Conservation (phyloP, 2,113 vertebrate species). For the human (Homo sapiens) region GRCh38 chr16:78497001-78497500, state of each 20-base stretch:
- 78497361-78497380: neutral
- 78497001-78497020: neutral
- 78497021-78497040: neutral
- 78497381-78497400: neutral
- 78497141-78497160: rapidly evolving
- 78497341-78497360: neutral
- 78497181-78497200: rapidly evolving
- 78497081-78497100: neutral
- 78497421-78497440: neutral
- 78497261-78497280: neutral
- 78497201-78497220: rapidly evolving
- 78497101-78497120: rapidly evolving
- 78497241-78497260: neutral
- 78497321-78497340: neutral
- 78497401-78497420: neutral
- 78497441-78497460: neutral
- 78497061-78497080: neutral
- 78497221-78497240: neutral
- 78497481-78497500: neutral
- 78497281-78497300: neutral
- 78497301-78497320: neutral
- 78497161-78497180: rapidly evolving
- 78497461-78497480: neutral
- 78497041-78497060: neutral
- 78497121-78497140: rapidly evolving